These are phyloP conservation scores for Pluvialis apricaria DNA, from an alignment of 2,113 vertebrate species.

Conservation along the genomic window DNA sequence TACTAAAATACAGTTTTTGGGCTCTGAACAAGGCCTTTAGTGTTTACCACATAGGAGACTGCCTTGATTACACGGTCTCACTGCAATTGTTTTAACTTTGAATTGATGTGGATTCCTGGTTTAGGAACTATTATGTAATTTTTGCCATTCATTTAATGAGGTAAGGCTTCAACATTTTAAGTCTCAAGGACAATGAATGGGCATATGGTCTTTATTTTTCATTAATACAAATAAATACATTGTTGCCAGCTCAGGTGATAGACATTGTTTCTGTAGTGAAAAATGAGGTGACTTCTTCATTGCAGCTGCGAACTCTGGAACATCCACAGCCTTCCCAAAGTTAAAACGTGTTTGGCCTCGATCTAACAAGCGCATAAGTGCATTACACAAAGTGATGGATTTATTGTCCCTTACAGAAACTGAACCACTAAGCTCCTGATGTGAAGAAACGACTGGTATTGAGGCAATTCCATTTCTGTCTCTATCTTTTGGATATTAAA, in stretches of 20 bases:
- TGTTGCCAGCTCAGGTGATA: background rate
- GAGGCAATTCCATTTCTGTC: background rate
- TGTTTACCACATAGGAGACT: background rate
- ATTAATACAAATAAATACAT: background rate
- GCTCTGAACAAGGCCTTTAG: background rate
- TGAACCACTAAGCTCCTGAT: background rate
- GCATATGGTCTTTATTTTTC: background rate
- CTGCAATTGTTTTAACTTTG: background rate
- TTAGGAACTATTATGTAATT: background rate
- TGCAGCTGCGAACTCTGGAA: background rate
- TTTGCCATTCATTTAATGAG: background rate
- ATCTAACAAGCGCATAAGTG: background rate
- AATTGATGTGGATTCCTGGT: background rate
- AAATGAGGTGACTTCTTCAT: background rate
- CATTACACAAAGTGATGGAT: background rate
- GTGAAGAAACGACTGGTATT: background rate
- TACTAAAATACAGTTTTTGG: background rate
- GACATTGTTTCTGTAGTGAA: background rate
- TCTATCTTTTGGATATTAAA: background rate
- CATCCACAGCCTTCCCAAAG: background rate
- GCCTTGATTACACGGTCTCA: background rate
- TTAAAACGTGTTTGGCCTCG: background rate
- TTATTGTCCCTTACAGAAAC: background rate
- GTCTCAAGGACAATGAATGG: background rate
- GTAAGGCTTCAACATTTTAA: background rate